Evolutionary conservation across 2,113 vertebrate species (phyloP).

Genomic region (Spilogale gracilis): DNA sequence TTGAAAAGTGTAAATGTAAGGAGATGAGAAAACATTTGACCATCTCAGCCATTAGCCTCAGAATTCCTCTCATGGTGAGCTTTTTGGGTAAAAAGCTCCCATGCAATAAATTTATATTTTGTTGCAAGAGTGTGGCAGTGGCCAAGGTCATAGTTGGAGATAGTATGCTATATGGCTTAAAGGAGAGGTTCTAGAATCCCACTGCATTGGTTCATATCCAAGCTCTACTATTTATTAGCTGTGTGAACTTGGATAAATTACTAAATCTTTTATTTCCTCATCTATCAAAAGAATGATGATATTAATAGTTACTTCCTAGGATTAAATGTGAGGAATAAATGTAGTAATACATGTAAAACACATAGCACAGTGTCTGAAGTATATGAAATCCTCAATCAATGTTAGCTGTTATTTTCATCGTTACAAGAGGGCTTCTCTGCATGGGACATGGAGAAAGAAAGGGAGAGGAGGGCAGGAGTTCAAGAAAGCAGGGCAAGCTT

Average conservation of each 20-base stretch:
- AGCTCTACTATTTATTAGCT: not conserved
- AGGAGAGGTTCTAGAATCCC: not conserved
- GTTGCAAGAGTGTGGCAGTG: not conserved
- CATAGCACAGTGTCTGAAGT: not conserved
- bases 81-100: not conserved
- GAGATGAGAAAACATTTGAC: not conserved
- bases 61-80: slow-evolving; percentile 4
- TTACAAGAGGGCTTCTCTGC: not conserved
- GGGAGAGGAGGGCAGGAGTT: not conserved
- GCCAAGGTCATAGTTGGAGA: not conserved
- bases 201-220: not conserved
- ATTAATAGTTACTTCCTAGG: not conserved
- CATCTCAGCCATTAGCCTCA: slow-evolving; percentile 14
- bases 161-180: not conserved
- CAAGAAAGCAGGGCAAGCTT: not conserved
- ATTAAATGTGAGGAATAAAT: not conserved
- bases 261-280: not conserved
- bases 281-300: not conserved
- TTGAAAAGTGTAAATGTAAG: not conserved
- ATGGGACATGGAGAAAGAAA: not conserved
- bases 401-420: slow-evolving; percentile 14
- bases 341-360: not conserved
- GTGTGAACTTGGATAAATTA: slow-evolving; percentile 16
- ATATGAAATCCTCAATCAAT: not conserved
- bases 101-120: not conserved